Evolutionary conservation across 1,140 invertebrate genomes (phyloP).

Genomic region (Sinonovacula constricta): DNA sequence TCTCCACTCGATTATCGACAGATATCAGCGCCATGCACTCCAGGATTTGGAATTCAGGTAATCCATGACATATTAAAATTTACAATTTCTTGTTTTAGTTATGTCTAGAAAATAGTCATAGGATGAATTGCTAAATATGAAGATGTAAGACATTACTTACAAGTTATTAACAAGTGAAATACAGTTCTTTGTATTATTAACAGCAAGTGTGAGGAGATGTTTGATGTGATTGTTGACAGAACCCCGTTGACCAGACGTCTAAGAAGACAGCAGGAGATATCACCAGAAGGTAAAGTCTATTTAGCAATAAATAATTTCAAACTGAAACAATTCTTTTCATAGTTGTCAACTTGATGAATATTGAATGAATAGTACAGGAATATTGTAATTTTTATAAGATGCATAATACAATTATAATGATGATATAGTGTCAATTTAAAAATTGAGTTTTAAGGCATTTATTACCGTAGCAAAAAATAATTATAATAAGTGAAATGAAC

Average conservation of each 20-base stretch:
- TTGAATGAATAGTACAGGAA: neutral
- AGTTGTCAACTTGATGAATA: too few relatives aligned
- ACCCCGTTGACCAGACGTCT: neutral
- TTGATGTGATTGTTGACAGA: constrained; percentile 4
- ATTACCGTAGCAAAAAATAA: neutral
- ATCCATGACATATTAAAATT: neutral
- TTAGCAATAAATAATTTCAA: neutral
- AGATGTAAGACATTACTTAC: too few relatives aligned
- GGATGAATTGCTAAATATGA: too few relatives aligned
- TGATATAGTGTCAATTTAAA: neutral
- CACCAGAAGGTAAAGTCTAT: constrained; percentile 5
- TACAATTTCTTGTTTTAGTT: too few relatives aligned
- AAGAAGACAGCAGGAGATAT: neutral
- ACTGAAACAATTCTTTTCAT: too few relatives aligned
- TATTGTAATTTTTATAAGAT: neutral
- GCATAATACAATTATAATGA: neutral
- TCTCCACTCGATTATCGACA: neutral
- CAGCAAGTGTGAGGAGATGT: constrained; percentile 20
- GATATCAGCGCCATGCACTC: neutral
- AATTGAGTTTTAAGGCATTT: too few relatives aligned
- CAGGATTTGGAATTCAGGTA: constrained; percentile 2
- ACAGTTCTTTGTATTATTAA: neutral
- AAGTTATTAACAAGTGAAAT: too few relatives aligned
- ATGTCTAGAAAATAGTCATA: too few relatives aligned
- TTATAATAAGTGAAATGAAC: constrained; percentile 5